Evolutionary conservation across 2,888 invertebrate genomes (phyloP).

Genomic region (Ferdinandea cuprea): DNA sequence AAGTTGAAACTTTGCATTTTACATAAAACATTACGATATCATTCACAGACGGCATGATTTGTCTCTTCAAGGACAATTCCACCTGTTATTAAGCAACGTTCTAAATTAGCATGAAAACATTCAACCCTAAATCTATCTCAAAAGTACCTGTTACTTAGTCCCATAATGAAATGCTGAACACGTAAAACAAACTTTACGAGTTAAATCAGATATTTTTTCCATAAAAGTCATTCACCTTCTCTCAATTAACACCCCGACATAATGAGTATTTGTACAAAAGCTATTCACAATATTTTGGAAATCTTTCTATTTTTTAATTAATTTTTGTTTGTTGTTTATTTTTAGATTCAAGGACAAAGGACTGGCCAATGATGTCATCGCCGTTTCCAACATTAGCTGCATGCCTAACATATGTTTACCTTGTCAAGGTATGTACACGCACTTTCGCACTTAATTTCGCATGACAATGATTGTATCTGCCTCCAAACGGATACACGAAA

Average conservation of each 20-base stretch:
- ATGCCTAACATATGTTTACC: constrained; percentile 93
- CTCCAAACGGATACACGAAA: constrained; percentile 30
- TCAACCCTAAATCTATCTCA: no score
- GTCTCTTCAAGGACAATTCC: no score
- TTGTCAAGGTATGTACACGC: constrained; percentile 89
- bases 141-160: no score
- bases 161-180: no score
- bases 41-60: no score
- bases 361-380: constrained; percentile 96
- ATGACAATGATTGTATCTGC: constrained; percentile 48
- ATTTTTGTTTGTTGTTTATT: constrained; percentile 77
- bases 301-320: neutral
- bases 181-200: neutral
- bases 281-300: neutral
- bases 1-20: no score
- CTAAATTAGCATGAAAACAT: no score
- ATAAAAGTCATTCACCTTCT: neutral
- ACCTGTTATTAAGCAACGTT: no score
- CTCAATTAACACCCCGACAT: constrained; percentile 27
- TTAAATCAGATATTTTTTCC: neutral
- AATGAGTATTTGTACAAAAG: no score
- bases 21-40: no score
- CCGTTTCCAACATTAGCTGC: constrained; percentile 95
- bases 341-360: constrained; percentile 93
- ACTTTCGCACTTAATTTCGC: constrained; percentile 16